Percentiles rank a stretch among this genome's conserved stretches.
phyloP scores from a whole-genome alignment of 1,140 invertebrate genomes.

The Conus ventricosus region DNA sequence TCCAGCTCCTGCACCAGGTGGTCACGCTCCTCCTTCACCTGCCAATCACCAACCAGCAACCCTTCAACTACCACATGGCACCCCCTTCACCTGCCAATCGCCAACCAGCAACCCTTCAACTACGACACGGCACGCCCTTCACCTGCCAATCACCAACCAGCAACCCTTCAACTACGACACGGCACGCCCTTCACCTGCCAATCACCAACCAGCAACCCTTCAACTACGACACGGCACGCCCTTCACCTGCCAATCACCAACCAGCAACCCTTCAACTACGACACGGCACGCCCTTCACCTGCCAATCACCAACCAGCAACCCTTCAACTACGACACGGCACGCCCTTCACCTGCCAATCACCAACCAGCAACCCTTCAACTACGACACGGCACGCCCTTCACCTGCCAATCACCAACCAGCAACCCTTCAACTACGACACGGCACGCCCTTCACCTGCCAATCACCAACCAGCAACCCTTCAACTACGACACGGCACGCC shows the following conservation, averaged over 20 bases:
- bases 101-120: too few relatives aligned
- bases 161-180: too few relatives aligned
- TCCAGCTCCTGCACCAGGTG: slow-evolving; percentile 62
- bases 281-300: slow-evolving; percentile 57
- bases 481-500: slow-evolving; percentile 42
- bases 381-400: slow-evolving; percentile 52
- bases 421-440: too few relatives aligned
- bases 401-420: slow-evolving; percentile 33
- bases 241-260: slow-evolving; percentile 46
- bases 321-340: neutral
- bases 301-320: neutral
- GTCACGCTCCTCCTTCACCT: slow-evolving; percentile 66
- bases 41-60: neutral
- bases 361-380: too few relatives aligned
- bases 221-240: slow-evolving; percentile 42
- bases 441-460: slow-evolving; percentile 56
- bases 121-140: slow-evolving; percentile 52
- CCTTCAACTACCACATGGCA: too few relatives aligned
- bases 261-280: too few relatives aligned
- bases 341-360: slow-evolving; percentile 54
- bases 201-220: neutral
- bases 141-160: slow-evolving; percentile 33
- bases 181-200: slow-evolving; percentile 56
- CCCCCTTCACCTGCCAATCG: slow-evolving; percentile 47
- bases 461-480: neutral